These are phyloP conservation scores for Phania funesta DNA, from an alignment of 2,888 invertebrate genomes.

Conservation along the genomic window DNA sequence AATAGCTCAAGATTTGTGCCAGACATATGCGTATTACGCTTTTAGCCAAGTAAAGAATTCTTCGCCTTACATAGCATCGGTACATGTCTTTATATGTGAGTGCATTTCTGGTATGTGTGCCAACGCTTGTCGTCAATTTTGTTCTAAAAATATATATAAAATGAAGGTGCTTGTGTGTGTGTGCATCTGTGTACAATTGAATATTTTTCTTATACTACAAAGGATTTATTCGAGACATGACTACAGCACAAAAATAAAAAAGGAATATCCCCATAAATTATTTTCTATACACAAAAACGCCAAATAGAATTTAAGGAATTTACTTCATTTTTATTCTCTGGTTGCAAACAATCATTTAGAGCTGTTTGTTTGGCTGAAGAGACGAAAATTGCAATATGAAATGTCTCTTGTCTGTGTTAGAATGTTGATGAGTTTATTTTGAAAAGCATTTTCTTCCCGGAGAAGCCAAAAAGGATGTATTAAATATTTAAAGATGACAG, in stretches of 20 bases:
- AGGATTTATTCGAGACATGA: conserved; percentile 44
- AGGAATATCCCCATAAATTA: conserved; percentile 33
- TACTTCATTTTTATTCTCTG: conserved; percentile 35
- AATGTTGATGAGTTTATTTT: conserved; percentile 39
- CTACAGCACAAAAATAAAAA: neutral
- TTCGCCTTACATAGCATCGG: neutral
- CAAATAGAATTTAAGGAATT: conserved; percentile 57
- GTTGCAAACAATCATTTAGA: conserved; percentile 6
- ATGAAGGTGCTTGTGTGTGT: conserved; percentile 10
- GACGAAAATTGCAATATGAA: conserved; percentile 31
- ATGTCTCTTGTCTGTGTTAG: conserved; percentile 29
- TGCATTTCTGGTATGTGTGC: neutral
- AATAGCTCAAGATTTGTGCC: conserved; percentile 1
- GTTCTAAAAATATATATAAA: conserved; percentile 41
- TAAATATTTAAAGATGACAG: neutral
- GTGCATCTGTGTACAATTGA: neutral
- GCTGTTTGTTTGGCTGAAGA: neutral
- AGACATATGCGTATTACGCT: conserved; percentile 29
- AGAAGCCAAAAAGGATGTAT: neutral
- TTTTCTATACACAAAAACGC: conserved; percentile 48
- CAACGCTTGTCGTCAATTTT: conserved; percentile 36
- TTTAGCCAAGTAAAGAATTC: neutral
- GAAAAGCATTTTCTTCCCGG: neutral
- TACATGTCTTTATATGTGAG: neutral
- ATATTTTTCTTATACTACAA: conserved; percentile 4